Evolutionary conservation across 2,888 invertebrate genomes (phyloP).

Genomic region (Pollenia amentaria): DNA sequence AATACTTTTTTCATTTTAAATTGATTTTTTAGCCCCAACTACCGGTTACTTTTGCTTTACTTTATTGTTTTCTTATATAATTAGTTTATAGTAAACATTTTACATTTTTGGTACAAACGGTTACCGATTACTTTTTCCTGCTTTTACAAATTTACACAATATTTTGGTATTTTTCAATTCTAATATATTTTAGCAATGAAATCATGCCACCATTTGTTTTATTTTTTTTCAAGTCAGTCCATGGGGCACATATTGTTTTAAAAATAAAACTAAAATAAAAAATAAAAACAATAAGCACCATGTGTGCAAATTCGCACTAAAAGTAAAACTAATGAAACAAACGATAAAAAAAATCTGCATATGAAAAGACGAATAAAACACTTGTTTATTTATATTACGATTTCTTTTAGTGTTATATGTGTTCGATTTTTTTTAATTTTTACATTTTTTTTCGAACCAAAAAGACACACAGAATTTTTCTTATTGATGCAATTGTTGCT

Average conservation of each 20-base stretch:
- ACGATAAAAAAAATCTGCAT: conserved; percentile 39
- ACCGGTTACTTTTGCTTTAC: too few species aligned
- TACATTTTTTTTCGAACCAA: conserved; percentile 15
- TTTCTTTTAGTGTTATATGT: not conserved
- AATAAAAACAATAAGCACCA: conserved; percentile 38
- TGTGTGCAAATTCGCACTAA: conserved; percentile 52
- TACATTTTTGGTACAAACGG: not conserved
- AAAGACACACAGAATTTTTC: conserved; percentile 11
- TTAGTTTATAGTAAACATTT: not conserved
- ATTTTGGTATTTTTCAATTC: not conserved
- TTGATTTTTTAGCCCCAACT: too few species aligned
- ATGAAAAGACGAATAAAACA: conserved; percentile 48
- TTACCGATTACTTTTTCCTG: not conserved
- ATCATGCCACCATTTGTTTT: conserved; percentile 42
- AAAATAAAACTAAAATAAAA: conserved; percentile 42
- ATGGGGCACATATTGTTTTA: conserved; percentile 54
- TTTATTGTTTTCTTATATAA: too few species aligned
- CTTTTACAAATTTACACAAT: not conserved
- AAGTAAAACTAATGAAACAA: conserved; percentile 1
- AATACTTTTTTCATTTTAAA: too few species aligned
- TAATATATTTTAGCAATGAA: conserved; percentile 34
- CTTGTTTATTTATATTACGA: conserved; percentile 52
- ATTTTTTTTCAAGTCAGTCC: conserved; percentile 31
- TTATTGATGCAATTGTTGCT: conserved; percentile 27
- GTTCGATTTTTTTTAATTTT: conserved; percentile 19